Base-by-base conservation (phyloP, 2,113 vertebrate species). In the Brienomyrus brachyistius region DNA sequence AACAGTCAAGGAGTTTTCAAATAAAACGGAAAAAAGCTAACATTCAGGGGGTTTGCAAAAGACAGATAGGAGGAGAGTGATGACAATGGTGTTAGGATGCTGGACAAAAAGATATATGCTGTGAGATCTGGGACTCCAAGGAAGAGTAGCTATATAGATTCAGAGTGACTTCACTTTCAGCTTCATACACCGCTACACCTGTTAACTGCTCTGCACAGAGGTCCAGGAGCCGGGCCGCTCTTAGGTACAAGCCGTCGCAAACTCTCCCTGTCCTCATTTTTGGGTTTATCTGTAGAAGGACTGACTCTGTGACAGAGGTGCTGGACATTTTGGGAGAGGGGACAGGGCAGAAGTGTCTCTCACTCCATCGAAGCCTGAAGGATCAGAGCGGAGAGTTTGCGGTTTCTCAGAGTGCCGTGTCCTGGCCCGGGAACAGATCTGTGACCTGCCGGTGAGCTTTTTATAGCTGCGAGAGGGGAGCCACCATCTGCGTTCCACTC, bases 381-480 rank as follows among this genome's bases (percentile, higher is more conserved):
- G 51, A 43, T 13, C 21, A 23, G 21, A 51, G 21, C 4, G 2
- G 35, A 52, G 88, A 56, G 74, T 51, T 88, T 84, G 70, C 84
- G 54, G 90, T 40, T 40, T 40, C 40, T 40, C 88, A 89, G 86
- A 40, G 86, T 90, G 92, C 83, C 86, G 56, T 89, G 88, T 88
- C 56, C 86, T 19, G 48, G 45, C 88, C 70, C 48, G 6, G 43
- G 48, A 45, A 82, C 66, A 89, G 70, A 80, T 89, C 88, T 83
- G 82, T 90, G 89, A 88, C 31, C 66, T 21, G 40, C 86, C 74
- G n/a, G 54, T 27, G 50, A 66, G 88, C 90, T 90, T 91, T 91
- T 92, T 91, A 89, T 90, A 83, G 91, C 88, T 48, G 15, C 74
- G 89, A 89, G 52, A 80, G 66, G 15, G 88, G 40, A 89, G 87